phyloP scores from a whole-genome alignment of 1,140 invertebrate species.

The Zelostemma sp. region DNA sequence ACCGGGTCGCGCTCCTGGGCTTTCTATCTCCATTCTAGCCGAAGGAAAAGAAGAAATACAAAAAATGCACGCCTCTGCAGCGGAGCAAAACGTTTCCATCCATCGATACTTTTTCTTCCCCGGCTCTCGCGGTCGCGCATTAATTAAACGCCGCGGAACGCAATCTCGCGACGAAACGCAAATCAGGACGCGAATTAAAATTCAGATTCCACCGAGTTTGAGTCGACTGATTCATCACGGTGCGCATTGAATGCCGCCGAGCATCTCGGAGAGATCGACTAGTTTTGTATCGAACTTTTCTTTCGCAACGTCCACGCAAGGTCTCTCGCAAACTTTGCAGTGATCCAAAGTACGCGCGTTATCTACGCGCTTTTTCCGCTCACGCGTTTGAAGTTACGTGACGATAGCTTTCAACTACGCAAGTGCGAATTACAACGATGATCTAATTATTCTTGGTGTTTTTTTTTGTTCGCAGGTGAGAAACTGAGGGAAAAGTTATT shows the following conservation, averaged over 20 bases:
- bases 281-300: neutral
- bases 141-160: no score
- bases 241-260: neutral
- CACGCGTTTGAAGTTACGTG: neutral
- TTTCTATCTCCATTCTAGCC: conserved; percentile 48
- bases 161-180: no score
- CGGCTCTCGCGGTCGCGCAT: no score
- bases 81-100: conserved; percentile 38
- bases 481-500: no score
- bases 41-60: conserved; percentile 32
- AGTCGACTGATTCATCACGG: no score
- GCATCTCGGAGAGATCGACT: neutral
- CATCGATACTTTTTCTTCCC: conserved; percentile 43
- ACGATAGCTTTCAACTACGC: conserved; percentile 1
- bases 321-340: conserved; percentile 8
- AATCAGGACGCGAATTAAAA: no score
- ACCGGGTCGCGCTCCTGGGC: conserved; percentile 41
- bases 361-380: conserved; percentile 7
- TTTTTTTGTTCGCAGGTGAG: neutral
- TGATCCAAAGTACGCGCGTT: conserved; percentile 12
- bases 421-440: conserved; percentile 4
- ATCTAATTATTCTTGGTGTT: neutral
- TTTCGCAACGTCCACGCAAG: conserved; percentile 4
- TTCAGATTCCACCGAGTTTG: no score
- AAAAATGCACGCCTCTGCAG: conserved; percentile 39